Percentiles rank a stretch among this genome's conserved stretches.
Evolutionary conservation across 2,113 vertebrate genomes (phyloP).

Genomic region (Jacana jacana): DNA sequence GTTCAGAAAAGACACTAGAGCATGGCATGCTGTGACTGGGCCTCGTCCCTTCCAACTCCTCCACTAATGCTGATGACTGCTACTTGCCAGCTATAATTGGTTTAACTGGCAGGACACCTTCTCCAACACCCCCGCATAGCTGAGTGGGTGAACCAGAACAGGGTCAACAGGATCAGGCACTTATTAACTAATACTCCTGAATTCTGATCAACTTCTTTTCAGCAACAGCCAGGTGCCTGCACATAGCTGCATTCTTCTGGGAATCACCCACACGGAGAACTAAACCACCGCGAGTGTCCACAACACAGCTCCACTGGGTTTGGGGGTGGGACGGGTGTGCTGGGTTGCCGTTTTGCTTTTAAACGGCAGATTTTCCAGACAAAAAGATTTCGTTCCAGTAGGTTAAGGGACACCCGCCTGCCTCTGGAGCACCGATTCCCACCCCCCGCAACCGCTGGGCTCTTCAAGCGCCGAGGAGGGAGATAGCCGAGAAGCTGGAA

Average conservation of each 20-base stretch:
- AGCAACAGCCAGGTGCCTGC: background rate
- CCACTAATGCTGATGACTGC: conserved; percentile 29
- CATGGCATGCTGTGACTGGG: background rate
- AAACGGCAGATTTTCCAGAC: background rate
- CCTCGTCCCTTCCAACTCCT: conserved; percentile 12
- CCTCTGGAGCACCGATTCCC: background rate
- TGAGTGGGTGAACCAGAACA: conserved; percentile 62
- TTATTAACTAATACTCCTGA: conserved; percentile 58
- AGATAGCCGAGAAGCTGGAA: background rate
- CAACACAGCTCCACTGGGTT: background rate
- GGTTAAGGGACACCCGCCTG: background rate
- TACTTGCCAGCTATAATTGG: conserved; percentile 51
- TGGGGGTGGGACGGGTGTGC: accelerated
- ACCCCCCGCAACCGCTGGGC: background rate
- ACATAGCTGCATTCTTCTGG: background rate
- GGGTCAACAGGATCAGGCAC: conserved; percentile 64
- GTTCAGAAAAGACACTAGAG: background rate
- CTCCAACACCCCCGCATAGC: conserved; percentile 58
- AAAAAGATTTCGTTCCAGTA: accelerated
- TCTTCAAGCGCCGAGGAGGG: background rate
- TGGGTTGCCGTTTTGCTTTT: background rate
- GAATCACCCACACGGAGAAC: background rate
- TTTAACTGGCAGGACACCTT: conserved; percentile 60
- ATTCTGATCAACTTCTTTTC: conserved; percentile 39
- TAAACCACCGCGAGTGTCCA: background rate